Conservation (phyloP, 1,140 invertebrate species). For the Papilio dardanus region DNA sequence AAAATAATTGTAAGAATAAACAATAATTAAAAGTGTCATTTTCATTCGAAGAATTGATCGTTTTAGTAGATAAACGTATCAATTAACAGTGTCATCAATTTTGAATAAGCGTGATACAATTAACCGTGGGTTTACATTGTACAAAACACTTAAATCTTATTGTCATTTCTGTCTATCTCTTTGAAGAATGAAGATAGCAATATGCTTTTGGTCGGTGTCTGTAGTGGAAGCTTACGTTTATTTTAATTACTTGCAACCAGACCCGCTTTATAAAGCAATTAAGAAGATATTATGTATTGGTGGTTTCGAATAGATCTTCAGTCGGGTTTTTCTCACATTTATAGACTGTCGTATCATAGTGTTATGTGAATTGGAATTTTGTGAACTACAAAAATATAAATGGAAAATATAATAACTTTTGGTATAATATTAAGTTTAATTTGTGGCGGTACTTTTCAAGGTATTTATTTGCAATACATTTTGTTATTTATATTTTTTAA, state of each 20-base stretch:
- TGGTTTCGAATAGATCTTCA: neutral
- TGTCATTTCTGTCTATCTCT: neutral
- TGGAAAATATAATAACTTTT: neutral
- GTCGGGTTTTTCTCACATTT: neutral
- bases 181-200: neutral
- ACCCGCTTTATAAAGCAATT: constrained; percentile 47
- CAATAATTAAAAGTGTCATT: constrained; percentile 36
- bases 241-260: constrained; percentile 51
- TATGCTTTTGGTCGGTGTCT: constrained; percentile 42
- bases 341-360: neutral
- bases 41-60: constrained; percentile 45
- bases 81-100: constrained; percentile 47
- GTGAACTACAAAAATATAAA: neutral
- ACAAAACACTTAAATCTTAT: neutral
- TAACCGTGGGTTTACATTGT: constrained; percentile 9
- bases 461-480: neutral
- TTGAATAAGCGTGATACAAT: constrained; percentile 47
- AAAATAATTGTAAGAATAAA: neutral
- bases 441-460: constrained; percentile 21
- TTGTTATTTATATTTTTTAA: neutral
- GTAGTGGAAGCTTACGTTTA: neutral
- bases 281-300: constrained; percentile 20
- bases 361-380: neutral
- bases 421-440: constrained; percentile 3
- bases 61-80: constrained; percentile 38